These are phyloP conservation scores for Clarias macrocephalus DNA, from an alignment of 2,113 vertebrate genomes.

Conservation along the genomic window DNA sequence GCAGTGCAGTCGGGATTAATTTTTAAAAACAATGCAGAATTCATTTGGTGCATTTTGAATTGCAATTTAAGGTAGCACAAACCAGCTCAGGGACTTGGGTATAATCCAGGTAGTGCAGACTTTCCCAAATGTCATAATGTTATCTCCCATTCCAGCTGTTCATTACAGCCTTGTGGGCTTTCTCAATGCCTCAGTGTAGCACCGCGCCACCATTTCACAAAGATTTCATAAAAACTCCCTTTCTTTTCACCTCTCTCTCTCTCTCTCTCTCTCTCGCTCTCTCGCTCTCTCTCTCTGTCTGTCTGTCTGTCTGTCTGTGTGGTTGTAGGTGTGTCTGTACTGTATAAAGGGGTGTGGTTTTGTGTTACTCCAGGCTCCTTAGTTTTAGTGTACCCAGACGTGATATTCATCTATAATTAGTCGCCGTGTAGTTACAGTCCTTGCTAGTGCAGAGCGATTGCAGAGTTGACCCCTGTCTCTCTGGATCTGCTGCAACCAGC, in stretches of 20 bases:
- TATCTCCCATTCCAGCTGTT: constrained; percentile 51
- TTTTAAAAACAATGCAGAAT: constrained; percentile 46
- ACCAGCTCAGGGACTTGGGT: constrained; percentile 11
- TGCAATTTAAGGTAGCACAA: constrained; percentile 40
- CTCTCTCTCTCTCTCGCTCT: neutral
- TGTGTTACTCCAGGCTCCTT: neutral
- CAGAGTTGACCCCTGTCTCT: constrained; percentile 17
- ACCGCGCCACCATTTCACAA: constrained; percentile 19
- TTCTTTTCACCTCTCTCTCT: constrained; percentile 25
- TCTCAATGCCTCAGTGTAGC: constrained; percentile 38
- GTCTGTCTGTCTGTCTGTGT: neutral
- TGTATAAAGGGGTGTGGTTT: neutral
- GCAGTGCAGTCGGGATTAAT: constrained; percentile 21
- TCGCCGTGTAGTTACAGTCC: constrained; percentile 22
- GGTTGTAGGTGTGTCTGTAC: neutral
- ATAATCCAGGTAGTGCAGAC: constrained; percentile 21
- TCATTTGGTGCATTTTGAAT: constrained; percentile 51
- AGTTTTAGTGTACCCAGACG: neutral
- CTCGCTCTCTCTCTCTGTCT: neutral
- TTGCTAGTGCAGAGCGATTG: constrained; percentile 31
- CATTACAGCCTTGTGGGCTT: constrained; percentile 34
- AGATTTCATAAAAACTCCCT: constrained; percentile 9
- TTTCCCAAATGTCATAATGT: constrained; percentile 46
- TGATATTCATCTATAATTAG: neutral
- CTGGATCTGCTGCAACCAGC: constrained; percentile 44